These are phyloP conservation scores for Himalopsyche kuldschensis DNA, from an alignment of 2,888 invertebrate genomes.

Conservation along the genomic window DNA sequence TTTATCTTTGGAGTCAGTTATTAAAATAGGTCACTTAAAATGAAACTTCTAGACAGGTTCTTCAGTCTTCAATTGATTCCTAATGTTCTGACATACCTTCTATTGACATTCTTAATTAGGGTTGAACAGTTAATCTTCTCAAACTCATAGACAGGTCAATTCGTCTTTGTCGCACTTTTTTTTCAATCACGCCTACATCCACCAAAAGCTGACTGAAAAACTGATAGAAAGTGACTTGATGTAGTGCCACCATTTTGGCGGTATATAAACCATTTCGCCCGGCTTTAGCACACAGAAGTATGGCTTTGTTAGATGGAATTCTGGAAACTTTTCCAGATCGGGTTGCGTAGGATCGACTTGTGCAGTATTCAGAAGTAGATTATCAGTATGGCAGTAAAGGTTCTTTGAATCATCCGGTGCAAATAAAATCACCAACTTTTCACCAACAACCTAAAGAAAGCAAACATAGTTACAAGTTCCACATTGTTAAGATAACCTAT, in stretches of 20 bases:
- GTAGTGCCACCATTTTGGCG: slow-evolving; percentile 97
- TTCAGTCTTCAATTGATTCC: too few relatives aligned
- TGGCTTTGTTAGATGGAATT: slow-evolving; percentile 65
- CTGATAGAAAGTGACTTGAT: slow-evolving; percentile 85
- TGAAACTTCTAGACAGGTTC: too few relatives aligned
- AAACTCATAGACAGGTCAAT: too few relatives aligned
- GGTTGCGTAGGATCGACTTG: slow-evolving; percentile 83
- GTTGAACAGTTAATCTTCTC: too few relatives aligned
- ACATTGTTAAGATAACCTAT: too few relatives aligned
- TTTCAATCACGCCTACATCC: slow-evolving; percentile 51
- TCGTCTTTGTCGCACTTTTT: not conserved
- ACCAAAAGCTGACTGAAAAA: slow-evolving; percentile 98
- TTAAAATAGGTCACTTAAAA: too few relatives aligned
- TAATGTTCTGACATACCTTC: too few relatives aligned
- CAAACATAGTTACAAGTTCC: not conserved
- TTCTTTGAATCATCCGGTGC: slow-evolving; percentile 67
- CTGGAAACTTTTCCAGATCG: slow-evolving; percentile 72
- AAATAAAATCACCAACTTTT: slow-evolving; percentile 86
- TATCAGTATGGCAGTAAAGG: slow-evolving; percentile 80
- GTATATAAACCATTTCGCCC: slow-evolving; percentile 93
- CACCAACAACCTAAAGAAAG: slow-evolving; percentile 73
- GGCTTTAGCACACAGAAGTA: slow-evolving; percentile 72
- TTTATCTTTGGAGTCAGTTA: too few relatives aligned
- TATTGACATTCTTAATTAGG: too few relatives aligned
- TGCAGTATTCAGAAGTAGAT: slow-evolving; percentile 85